A percentile compares a stretch with the other conserved stretches of the same genome.
phyloP scores from a whole-genome alignment of 2,888 invertebrate species.

The Lycocerus yunnanus region DNA sequence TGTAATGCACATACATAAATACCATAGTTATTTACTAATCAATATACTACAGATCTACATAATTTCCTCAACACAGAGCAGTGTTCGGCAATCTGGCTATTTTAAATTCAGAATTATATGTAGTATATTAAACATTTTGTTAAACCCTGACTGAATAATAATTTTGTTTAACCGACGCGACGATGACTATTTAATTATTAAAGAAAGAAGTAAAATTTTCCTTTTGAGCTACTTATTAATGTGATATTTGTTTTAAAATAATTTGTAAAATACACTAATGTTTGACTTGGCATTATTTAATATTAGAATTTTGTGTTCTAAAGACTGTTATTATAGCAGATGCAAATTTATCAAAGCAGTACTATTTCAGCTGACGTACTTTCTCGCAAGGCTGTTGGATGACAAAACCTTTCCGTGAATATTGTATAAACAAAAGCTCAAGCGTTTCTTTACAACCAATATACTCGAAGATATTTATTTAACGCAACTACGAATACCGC shows the following conservation, averaged over 20 bases:
- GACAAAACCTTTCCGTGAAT: conserved; percentile 17
- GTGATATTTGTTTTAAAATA: neutral
- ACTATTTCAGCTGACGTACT: conserved; percentile 10
- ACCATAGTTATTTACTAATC: too few relatives aligned
- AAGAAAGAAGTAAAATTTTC: too few relatives aligned
- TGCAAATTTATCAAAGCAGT: conserved; percentile 19
- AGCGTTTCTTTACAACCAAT: conserved; percentile 5
- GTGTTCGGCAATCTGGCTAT: neutral
- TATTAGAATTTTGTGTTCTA: conserved; percentile 1
- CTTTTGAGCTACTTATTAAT: too few relatives aligned
- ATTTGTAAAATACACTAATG: neutral
- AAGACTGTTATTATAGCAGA: conserved; percentile 16
- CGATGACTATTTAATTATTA: too few relatives aligned
- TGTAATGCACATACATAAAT: too few relatives aligned
- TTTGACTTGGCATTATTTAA: neutral
- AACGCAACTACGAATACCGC: conserved; percentile 6
- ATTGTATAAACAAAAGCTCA: conserved; percentile 16
- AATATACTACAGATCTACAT: neutral
- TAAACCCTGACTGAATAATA: neutral
- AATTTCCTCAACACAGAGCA: neutral
- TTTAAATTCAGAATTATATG: neutral
- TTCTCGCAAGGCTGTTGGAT: conserved; percentile 16
- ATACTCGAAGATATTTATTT: conserved; percentile 9
- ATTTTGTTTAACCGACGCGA: too few relatives aligned
- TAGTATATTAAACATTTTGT: neutral